Evolutionary conservation across 2,113 vertebrate genomes (phyloP).

Genomic region (Hippopotamus amphibius): DNA sequence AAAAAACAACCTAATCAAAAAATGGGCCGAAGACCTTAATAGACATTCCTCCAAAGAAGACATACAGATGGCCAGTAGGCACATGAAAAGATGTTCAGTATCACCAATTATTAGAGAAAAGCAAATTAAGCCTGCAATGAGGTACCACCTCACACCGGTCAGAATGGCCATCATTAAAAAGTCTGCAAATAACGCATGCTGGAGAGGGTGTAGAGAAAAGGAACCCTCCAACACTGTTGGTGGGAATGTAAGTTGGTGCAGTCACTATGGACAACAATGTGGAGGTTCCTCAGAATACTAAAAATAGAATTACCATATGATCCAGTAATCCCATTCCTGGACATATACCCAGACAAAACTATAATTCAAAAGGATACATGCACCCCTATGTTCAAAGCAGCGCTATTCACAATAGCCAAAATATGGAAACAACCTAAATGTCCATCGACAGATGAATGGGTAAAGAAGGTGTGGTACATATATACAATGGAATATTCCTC

Average conservation of each 20-base stretch:
- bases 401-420: background rate
- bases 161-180: background rate
- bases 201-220: background rate
- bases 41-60: background rate
- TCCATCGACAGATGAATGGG: background rate
- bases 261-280: no score
- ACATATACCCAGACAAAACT: background rate
- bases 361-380: background rate
- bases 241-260: no score
- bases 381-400: background rate
- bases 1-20: background rate
- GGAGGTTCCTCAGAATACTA: background rate
- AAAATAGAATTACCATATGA: background rate
- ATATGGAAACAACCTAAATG: background rate
- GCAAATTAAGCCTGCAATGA: background rate
- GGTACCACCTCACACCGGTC: background rate
- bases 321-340: background rate
- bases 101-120: background rate
- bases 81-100: background rate
- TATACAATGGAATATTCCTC: background rate
- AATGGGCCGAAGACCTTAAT: background rate
- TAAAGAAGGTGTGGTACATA: background rate
- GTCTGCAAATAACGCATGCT: background rate
- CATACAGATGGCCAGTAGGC: background rate
- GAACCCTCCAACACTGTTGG: background rate